Evolutionary conservation across 2,797 vertebrate genomes (phyloP), one percentile per base, ranked within the genome.

Genomic region (Muscicapa striata): DNA sequence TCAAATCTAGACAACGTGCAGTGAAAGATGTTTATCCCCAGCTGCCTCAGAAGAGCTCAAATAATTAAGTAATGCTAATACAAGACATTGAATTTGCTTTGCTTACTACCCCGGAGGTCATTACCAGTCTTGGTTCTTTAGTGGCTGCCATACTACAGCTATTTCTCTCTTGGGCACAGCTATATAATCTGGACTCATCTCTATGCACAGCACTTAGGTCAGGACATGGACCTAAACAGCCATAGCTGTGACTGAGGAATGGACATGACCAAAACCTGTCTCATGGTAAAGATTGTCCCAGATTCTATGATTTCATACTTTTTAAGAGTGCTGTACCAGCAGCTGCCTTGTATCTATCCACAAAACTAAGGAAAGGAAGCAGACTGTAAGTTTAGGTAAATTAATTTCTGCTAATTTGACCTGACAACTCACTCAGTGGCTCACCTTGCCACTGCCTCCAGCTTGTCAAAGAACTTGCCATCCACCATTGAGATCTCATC

Each of bases 401-500:
- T 11, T 29, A 0, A 7, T 21, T 72, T 32, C 61, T 51, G 6
- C 14, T 30, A 26, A 5, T 11, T 82, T 29, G 20, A 29, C 11
- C 27, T 6, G 18, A 51, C 5, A 18, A 6, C 23, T 7, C n/a
- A n/a, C n/a, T n/a, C n/a, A n/a, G n/a, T n/a, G n/a, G 8, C 96
- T 95, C 90, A 99, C 99, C 99, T 98, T 61, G 99, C 99, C 52
- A 99, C 98, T 0, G 98, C 98, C 96, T 99, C 99, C 16, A 99
- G 98, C 95, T 98, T 99, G 94, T 99, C 99, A 88, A 99, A 99
- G 94, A 99, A 98, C 61, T 98, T 98, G 1, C 98, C 99, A n/a
- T 99, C 99, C 91, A 99, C 99, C 99, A 99, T 99, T 20, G 99
- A 99, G 93, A 99, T 97, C 97, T 99, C 99, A 10, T 99, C 99